A percentile compares a stretch with the other conserved stretches of the same genome.
Conservation (phyloP, 2,888 invertebrate species). For the Eudasyphora cyanicolor region DNA sequence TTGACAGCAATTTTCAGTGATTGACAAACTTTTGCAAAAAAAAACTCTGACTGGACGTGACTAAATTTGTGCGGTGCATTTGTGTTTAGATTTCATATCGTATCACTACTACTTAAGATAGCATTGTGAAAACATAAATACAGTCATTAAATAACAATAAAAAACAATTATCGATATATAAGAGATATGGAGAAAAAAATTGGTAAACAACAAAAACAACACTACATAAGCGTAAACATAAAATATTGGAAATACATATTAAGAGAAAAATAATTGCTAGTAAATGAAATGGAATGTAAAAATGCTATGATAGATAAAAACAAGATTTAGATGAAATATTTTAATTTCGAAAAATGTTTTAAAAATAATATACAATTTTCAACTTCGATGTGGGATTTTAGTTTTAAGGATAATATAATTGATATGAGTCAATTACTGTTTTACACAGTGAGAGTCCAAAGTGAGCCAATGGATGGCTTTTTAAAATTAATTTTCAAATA, state of each 20-base stretch:
- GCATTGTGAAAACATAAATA: slow-evolving; percentile 32
- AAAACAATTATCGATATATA: background rate
- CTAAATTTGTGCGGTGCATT: background rate
- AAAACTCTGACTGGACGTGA: background rate
- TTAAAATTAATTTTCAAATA: no score
- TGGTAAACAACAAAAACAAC: background rate
- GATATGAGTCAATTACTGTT: no score
- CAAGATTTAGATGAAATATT: no score
- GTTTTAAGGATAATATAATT: no score
- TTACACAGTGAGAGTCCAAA: no score
- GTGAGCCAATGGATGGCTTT: no score
- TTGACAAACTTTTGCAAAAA: background rate
- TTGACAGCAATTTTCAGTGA: background rate
- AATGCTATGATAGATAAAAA: no score
- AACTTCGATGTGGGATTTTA: no score
- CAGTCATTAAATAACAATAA: slow-evolving; percentile 35
- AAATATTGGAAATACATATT: background rate
- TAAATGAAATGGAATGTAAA: no score
- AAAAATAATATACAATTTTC: no score
- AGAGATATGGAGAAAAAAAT: background rate
- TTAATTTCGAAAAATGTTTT: no score
- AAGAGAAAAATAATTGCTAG: no score
- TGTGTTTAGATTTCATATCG: background rate
- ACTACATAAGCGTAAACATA: background rate
- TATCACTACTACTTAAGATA: background rate